phyloP scores from a whole-genome alignment of 2,888 invertebrate species.

The Melanostoma mellinum region DNA sequence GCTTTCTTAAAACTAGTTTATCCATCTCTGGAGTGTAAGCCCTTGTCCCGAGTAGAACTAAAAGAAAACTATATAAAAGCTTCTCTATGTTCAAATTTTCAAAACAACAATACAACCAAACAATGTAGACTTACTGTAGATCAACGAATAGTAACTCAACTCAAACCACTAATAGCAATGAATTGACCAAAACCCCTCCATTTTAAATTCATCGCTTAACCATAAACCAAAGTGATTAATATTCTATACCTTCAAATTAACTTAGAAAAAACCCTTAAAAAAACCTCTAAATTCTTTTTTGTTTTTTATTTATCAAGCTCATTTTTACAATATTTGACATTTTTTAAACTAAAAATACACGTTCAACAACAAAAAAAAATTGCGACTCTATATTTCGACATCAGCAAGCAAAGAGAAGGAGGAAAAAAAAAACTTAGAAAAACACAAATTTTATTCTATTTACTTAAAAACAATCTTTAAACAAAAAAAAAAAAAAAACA shows the following conservation, averaged over 20 bases:
- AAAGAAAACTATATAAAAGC: neutral
- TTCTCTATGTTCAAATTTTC: neutral
- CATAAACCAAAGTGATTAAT: constrained; percentile 42
- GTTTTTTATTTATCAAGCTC: constrained; percentile 39
- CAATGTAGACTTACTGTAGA: constrained; percentile 57
- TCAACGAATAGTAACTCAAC: constrained; percentile 32
- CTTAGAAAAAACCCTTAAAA: constrained; percentile 26
- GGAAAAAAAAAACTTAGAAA: constrained; percentile 40
- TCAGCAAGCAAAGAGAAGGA: constrained; percentile 26
- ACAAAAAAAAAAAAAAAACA: constrained; percentile 19
- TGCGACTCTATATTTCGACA: constrained; percentile 62
- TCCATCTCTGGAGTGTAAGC: too few species aligned
- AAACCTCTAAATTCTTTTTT: neutral
- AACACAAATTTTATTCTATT: too few species aligned
- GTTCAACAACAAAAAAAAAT: constrained; percentile 47
- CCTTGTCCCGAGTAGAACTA: too few species aligned
- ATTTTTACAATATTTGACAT: constrained; percentile 58
- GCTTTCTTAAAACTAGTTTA: too few species aligned
- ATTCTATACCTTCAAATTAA: constrained; percentile 26
- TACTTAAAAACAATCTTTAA: neutral
- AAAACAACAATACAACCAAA: constrained; percentile 2
- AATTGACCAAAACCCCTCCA: constrained; percentile 19
- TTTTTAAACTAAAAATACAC: constrained; percentile 45
- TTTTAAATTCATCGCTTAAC: constrained; percentile 57
- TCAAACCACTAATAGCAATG: constrained; percentile 32